These are phyloP conservation scores for Chaetophractus vellerosus DNA, from an alignment of 2,797 vertebrate species.

Conservation along the genomic window DNA sequence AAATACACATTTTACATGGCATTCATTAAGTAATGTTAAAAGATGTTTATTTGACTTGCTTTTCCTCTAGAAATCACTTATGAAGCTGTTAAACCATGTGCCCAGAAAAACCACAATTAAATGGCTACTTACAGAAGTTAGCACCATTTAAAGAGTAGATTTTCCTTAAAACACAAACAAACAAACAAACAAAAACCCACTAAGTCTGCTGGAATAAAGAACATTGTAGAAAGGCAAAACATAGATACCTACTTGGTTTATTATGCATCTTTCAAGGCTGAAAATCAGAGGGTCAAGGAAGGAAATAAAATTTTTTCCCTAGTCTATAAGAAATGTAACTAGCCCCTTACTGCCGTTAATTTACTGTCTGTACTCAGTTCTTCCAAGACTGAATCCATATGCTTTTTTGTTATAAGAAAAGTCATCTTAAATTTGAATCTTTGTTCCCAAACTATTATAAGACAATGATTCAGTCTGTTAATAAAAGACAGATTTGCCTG, in stretches of 20 bases:
- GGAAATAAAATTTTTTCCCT: neutral
- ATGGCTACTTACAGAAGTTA: neutral
- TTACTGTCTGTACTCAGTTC: neutral
- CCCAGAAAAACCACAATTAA: neutral
- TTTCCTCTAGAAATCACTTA: conserved; percentile 33
- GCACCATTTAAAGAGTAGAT: neutral
- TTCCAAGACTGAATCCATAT: conserved; percentile 14
- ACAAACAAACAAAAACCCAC: no score
- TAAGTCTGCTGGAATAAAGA: neutral
- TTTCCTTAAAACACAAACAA: neutral
- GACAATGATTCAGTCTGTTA: conserved; percentile 36
- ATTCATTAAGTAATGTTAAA: neutral
- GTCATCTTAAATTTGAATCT: neutral
- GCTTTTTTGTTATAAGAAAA: conserved; percentile 52
- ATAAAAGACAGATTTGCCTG: neutral
- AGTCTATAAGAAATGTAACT: neutral
- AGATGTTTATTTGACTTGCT: neutral
- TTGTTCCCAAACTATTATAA: conserved; percentile 30
- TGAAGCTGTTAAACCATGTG: neutral
- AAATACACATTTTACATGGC: neutral
- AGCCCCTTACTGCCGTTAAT: neutral
- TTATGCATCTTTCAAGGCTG: neutral
- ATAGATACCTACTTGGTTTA: conserved; percentile 1
- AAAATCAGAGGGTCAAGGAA: conserved; percentile 43
- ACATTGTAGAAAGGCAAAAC: neutral